A percentile compares a stretch with the other conserved stretches of the same genome.
Evolutionary conservation across 2,797 vertebrate species (phyloP).

Genomic region (Ambastaia sidthimunki): DNA sequence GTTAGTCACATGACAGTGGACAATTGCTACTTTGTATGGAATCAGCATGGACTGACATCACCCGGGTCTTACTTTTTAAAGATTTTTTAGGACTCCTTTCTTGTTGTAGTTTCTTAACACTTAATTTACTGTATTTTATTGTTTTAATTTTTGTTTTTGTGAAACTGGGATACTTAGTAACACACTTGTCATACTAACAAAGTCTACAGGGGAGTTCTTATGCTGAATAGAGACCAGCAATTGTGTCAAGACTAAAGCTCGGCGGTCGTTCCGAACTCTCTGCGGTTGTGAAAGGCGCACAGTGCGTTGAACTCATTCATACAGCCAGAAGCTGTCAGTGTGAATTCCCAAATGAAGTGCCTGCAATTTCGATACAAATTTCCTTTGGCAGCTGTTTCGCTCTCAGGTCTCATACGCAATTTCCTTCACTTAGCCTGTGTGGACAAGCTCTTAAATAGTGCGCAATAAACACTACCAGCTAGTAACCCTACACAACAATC

Average conservation of each 20-base stretch:
- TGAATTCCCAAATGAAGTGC: constrained; percentile 41
- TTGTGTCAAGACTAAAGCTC: constrained; percentile 34
- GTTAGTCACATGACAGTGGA: constrained; percentile 66
- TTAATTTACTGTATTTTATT: not conserved
- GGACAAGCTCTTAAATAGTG: constrained; percentile 47
- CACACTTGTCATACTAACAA: constrained; percentile 31
- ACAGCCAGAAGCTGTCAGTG: constrained; percentile 29
- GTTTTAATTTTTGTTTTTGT: constrained; percentile 8
- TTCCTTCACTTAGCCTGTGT: constrained; percentile 49
- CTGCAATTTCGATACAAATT: constrained; percentile 45
- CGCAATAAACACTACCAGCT: constrained; percentile 30
- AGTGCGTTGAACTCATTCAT: constrained; percentile 59
- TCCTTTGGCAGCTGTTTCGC: constrained; percentile 41
- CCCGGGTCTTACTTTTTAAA: not conserved
- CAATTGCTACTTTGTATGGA: constrained; percentile 9
- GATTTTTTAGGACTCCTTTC: not conserved
- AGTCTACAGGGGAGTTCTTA: constrained; percentile 12
- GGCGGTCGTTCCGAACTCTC: constrained; percentile 7
- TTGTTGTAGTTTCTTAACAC: not conserved
- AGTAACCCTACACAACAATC: constrained; percentile 15
- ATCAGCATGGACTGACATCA: constrained; percentile 4
- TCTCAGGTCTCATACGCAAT: constrained; percentile 45
- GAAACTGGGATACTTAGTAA: constrained; percentile 5
- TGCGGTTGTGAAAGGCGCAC: constrained; percentile 65
- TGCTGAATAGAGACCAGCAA: constrained; percentile 31